phyloP scores from a whole-genome alignment of 1,140 invertebrate genomes.

The Brachionus rubens region DNA sequence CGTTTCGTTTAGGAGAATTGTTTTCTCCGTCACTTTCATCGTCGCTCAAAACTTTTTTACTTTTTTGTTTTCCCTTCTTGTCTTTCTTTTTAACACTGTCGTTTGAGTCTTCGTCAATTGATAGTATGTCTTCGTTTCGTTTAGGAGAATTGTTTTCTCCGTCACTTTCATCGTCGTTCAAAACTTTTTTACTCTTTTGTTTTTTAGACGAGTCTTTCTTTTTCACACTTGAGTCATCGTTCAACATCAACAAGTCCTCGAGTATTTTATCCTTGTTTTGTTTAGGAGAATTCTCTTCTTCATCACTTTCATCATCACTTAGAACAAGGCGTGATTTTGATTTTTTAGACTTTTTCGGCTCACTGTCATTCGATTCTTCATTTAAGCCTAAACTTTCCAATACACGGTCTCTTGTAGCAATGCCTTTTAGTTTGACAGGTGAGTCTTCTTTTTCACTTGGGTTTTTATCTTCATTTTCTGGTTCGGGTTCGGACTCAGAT shows the following conservation, averaged over 20 bases:
- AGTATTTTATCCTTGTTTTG: background rate
- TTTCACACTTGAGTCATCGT: background rate
- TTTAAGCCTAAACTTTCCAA: conserved; percentile 29
- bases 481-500: conserved; percentile 9
- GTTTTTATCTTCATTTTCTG: background rate
- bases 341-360: background rate
- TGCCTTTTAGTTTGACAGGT: background rate
- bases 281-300: background rate
- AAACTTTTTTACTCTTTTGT: background rate
- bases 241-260: background rate
- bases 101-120: no score
- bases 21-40: no score
- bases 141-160: no score
- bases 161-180: conserved; percentile 12
- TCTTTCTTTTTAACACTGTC: no score
- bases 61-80: no score
- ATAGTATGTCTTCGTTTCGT: no score
- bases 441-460: conserved; percentile 7
- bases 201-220: background rate
- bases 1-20: no score
- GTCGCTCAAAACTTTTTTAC: no score
- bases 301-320: conserved; percentile 4
- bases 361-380: conserved; percentile 29
- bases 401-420: background rate
- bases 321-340: background rate